Percentiles rank a stretch among this genome's conserved stretches.
Evolutionary conservation across 2,888 invertebrate species (phyloP).

Genomic region (Selenia dentaria): DNA sequence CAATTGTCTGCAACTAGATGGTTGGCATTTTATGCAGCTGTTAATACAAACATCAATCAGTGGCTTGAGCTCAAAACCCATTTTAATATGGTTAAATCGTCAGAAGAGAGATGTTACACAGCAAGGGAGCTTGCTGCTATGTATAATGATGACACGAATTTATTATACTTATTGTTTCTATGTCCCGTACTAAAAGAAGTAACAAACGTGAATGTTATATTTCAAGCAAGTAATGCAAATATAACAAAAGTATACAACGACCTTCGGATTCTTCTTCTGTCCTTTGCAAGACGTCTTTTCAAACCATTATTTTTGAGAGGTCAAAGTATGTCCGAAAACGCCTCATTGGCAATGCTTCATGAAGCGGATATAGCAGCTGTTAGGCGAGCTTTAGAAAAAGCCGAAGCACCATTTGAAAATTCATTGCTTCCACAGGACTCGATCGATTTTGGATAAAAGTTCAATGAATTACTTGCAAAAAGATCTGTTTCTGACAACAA

Average conservation of each 20-base stretch:
- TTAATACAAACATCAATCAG: too few relatives aligned
- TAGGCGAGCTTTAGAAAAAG: constrained; percentile 25
- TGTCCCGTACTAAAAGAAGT: constrained; percentile 18
- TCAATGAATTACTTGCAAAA: constrained; percentile 28
- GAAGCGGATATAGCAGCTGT: constrained; percentile 22
- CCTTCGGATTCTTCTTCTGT: constrained; percentile 8
- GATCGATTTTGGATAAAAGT: constrained; percentile 28
- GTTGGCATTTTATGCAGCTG: too few relatives aligned
- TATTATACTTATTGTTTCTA: constrained; percentile 22
- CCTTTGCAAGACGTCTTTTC: constrained; percentile 15
- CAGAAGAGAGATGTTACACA: too few relatives aligned
- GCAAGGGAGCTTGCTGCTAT: too few relatives aligned
- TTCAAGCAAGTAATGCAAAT: constrained; percentile 26
- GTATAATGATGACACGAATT: too few relatives aligned
- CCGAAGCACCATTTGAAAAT: constrained; percentile 20
- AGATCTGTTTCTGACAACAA: constrained; percentile 27
- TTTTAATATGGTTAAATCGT: too few relatives aligned
- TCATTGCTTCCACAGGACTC: constrained; percentile 27
- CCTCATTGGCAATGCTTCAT: constrained; percentile 11
- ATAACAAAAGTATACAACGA: too few relatives aligned
- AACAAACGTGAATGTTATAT: constrained; percentile 22
- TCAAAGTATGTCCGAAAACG: constrained; percentile 23
- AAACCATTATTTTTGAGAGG: constrained; percentile 28
- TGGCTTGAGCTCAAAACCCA: too few relatives aligned
- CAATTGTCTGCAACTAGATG: too few relatives aligned